These are phyloP conservation scores for Zosterops lateralis DNA, from an alignment of 2,113 vertebrate species.

Conservation along the genomic window DNA sequence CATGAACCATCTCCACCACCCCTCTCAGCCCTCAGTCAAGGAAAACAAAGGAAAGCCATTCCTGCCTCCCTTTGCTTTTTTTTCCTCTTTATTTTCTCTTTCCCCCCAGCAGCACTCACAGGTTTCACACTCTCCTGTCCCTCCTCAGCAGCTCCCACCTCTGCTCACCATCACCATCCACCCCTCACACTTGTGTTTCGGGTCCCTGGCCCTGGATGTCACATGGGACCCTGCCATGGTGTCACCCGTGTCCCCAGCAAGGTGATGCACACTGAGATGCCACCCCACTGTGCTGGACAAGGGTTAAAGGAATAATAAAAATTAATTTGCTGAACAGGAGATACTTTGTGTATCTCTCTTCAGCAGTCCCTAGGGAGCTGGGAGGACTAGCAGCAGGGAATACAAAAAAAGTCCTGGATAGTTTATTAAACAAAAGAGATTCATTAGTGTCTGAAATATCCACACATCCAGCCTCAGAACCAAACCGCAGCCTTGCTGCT, in stretches of 20 bases:
- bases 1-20: not conserved
- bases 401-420: not conserved
- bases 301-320: not conserved
- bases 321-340: not conserved
- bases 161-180: not conserved
- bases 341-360: not conserved
- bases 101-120: not conserved
- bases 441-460: not conserved
- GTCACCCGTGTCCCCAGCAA: not conserved
- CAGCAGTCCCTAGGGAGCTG: not conserved
- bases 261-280: not conserved
- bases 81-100: not conserved
- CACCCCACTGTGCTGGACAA: not conserved
- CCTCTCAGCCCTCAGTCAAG: not conserved
- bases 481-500: not conserved
- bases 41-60: not conserved
- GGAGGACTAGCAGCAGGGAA: not conserved
- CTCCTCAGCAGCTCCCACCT: not conserved
- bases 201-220: fast-evolving
- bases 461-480: not conserved
- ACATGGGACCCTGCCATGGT: fast-evolving
- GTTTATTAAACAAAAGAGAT: not conserved
- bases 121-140: not conserved
- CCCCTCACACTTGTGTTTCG: not conserved
- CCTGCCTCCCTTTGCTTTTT: not conserved